Evolutionary conservation across 2,113 vertebrate genomes (phyloP), one percentile per base, ranked within the genome.

Genomic region (Coreoperca whiteheadi): DNA sequence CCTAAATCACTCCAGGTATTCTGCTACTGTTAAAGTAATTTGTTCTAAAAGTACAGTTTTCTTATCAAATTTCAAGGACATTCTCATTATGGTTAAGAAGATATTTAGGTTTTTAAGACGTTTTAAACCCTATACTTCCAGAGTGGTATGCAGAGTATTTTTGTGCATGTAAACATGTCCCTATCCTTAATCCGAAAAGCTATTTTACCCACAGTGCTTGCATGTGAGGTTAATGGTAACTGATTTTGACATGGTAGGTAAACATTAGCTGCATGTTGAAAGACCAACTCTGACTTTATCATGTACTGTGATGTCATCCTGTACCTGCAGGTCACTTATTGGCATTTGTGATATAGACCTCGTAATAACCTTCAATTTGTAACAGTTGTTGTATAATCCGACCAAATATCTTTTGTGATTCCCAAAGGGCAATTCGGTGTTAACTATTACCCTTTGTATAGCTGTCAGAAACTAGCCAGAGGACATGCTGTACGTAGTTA

Each of bases 361-460:
- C 50, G 74, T 91, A 84, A 66, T 83, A 89, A 76, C 81, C 50
- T 68, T 80, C 39, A 46, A 46, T 87, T 84, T 78, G 68, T 82
- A 84, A 88, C 75, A 84, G 79, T 65, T 70, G 88, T 92, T 46
- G 85, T 91, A 83, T 64, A 81, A 68, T 84, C 76, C 43, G 56
- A 93, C 90, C 90, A 90, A 80, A 90, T 85, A 88, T 81, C 51
- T 88, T 84, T 78, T 82, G 87, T 82, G 87, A 74, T 79, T 75
- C 81, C 79, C 61, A 90, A 85, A 90, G 84, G 88, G 87, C 77
- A 71, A 54, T 48, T 91, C 77, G 39, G 77, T 94, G 78, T 88
- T 65, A 81, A 80, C 75, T 69, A 64, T 79, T 84, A 85, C 68
- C 72, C 69, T 83, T 82, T 87, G 72, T 87, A 77, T 88, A 93